These are phyloP conservation scores for Myiagra hebetior DNA, from an alignment of 2,113 vertebrate species.

Conservation along the genomic window DNA sequence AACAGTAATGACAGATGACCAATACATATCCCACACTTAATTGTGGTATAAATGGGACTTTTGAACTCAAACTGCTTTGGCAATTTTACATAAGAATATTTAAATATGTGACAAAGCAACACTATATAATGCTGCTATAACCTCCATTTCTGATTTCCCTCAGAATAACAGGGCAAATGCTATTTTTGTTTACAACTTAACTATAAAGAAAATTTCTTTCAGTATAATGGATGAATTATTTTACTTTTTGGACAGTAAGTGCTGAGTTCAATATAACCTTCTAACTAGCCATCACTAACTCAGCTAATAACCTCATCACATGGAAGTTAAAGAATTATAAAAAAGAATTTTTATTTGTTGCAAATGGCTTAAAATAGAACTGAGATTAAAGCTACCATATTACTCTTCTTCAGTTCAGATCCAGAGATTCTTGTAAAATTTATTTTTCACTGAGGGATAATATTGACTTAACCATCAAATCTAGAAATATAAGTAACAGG, in stretches of 20 bases:
- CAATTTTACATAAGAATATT: conserved; percentile 67
- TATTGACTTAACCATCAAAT: conserved; percentile 34
- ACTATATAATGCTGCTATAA: conserved; percentile 44
- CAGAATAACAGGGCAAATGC: conserved; percentile 36
- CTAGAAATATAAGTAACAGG: conserved; percentile 44
- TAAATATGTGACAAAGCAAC: conserved; percentile 58
- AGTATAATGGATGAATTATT: conserved; percentile 18
- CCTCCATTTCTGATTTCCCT: conserved; percentile 25
- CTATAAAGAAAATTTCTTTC: conserved; percentile 37
- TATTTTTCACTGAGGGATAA: conserved; percentile 28
- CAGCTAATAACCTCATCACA: not conserved
- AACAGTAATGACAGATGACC: not conserved
- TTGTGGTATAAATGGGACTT: conserved; percentile 70
- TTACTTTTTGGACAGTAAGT: conserved; percentile 43
- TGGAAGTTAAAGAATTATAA: conserved; percentile 6
- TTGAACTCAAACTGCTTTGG: conserved; percentile 69
- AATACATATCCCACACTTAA: conserved; percentile 54
- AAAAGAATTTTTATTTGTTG: not conserved
- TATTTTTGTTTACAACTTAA: conserved; percentile 35
- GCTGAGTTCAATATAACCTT: conserved; percentile 47
- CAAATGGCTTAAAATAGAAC: conserved; percentile 36
- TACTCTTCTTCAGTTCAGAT: conserved; percentile 12
- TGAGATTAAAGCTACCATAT: conserved; percentile 48
- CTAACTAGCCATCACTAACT: conserved; percentile 5
- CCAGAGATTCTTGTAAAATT: not conserved